Evolutionary conservation across 2,888 invertebrate species (phyloP).

Genomic region (Drosophila algonquin): DNA sequence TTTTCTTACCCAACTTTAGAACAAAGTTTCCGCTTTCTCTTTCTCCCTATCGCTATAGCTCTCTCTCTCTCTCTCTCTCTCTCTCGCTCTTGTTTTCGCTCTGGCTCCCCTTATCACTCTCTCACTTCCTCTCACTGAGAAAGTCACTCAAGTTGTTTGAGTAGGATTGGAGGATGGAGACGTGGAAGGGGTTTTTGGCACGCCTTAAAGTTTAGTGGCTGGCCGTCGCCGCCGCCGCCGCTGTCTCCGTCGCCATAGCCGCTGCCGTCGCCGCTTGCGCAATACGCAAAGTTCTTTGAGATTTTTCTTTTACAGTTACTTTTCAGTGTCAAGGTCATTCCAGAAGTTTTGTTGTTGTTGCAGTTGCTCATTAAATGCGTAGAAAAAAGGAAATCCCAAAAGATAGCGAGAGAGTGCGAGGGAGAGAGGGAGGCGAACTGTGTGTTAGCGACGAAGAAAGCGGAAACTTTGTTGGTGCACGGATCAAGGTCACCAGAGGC

Average conservation of each 20-base stretch:
- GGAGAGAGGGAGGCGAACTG: neutral
- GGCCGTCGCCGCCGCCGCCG: conserved; percentile 33
- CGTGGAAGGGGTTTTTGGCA: conserved; percentile 40
- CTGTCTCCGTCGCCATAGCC: neutral
- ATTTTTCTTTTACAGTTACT: conserved; percentile 65
- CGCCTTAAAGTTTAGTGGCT: conserved; percentile 73
- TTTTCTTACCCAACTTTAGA: conserved; percentile 58
- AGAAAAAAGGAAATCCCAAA: conserved; percentile 38
- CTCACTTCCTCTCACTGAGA: neutral
- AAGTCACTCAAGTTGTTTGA: conserved; percentile 3
- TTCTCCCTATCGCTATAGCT: neutral
- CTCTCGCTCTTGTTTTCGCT: conserved; percentile 4
- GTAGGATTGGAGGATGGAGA: conserved; percentile 22
- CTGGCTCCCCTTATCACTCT: neutral
- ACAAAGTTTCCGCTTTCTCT: conserved; percentile 60
- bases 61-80: conserved; percentile 20
- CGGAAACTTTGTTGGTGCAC: conserved; percentile 23
- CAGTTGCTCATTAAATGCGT: conserved; percentile 62
- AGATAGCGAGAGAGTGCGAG: conserved; percentile 51
- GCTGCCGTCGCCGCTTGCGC: conserved; percentile 12
- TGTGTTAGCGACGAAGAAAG: neutral
- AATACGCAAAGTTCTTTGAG: conserved; percentile 67
- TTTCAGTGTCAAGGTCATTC: conserved; percentile 74
- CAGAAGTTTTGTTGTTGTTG: conserved; percentile 61
- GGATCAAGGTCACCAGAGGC: conserved; percentile 43